Percentiles rank a stretch among this genome's conserved stretches.
Evolutionary conservation across 1,140 invertebrate species (phyloP).

Genomic region (Bradysia coprophila): DNA sequence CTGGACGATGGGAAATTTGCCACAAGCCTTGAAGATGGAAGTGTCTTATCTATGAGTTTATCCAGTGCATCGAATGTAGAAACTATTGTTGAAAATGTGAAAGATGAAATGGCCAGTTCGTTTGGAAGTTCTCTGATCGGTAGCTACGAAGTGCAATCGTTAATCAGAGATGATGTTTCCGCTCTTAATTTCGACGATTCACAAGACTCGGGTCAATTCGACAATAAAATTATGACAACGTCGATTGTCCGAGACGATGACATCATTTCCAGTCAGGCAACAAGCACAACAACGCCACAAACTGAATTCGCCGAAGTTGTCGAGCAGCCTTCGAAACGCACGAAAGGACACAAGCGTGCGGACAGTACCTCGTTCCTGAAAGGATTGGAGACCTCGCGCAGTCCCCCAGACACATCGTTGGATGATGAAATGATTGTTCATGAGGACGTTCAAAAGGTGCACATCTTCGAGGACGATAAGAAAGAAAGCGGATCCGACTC

Average conservation of each 20-base stretch:
- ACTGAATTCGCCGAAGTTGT: constrained; percentile 32
- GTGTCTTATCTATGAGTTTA: constrained; percentile 30
- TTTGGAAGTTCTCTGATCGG: constrained; percentile 20
- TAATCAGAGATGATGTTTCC: constrained; percentile 16
- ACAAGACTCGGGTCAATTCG: constrained; percentile 14
- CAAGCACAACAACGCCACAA: constrained; percentile 26
- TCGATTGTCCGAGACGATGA: constrained; percentile 27
- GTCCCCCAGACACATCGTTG: constrained; percentile 1
- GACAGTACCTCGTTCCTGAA: constrained; percentile 29
- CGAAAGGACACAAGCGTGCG: constrained; percentile 30
- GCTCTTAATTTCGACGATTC: constrained; percentile 16
- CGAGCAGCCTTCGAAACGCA: constrained; percentile 28
- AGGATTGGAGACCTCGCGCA: constrained; percentile 5
- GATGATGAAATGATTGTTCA: constrained; percentile 6
- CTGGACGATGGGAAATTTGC: background rate
- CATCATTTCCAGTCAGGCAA: constrained; percentile 27
- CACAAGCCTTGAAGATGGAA: constrained; percentile 33
- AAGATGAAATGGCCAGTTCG: constrained; percentile 29
- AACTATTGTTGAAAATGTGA: constrained; percentile 34
- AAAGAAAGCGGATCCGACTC: constrained; percentile 15
- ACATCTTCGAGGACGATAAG: constrained; percentile 10
- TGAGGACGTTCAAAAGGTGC: background rate
- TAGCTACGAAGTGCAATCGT: constrained; percentile 15
- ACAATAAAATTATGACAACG: constrained; percentile 33
- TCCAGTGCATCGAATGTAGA: constrained; percentile 32